Percentiles rank a stretch among this genome's conserved stretches.
Conservation (phyloP, 2,888 invertebrate species). For the Cataglyphis cursor region DNA sequence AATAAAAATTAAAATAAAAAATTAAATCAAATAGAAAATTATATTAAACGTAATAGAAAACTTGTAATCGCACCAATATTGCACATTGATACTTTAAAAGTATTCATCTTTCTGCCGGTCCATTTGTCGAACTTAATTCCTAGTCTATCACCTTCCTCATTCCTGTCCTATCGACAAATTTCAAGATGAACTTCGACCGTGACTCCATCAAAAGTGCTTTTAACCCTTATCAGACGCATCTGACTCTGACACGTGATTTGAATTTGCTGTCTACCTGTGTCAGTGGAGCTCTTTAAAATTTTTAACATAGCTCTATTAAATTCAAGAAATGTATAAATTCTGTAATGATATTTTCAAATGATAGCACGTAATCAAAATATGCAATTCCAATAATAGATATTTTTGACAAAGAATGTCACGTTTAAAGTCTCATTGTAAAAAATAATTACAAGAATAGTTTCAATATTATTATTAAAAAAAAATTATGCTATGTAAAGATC, state of each 20-base stretch:
- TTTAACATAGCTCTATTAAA: slow-evolving; percentile 61
- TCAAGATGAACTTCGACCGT: slow-evolving; percentile 61
- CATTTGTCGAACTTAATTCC: slow-evolving; percentile 51
- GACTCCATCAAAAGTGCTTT: slow-evolving; percentile 63
- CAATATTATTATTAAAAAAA: neutral
- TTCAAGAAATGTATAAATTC: slow-evolving; percentile 24
- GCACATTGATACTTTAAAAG: slow-evolving; percentile 6
- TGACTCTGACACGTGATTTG: slow-evolving; percentile 74
- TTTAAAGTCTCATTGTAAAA: neutral
- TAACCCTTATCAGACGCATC: slow-evolving; percentile 74
- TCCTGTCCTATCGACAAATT: slow-evolving; percentile 61
- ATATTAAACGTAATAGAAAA: neutral
- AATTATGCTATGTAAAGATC: neutral
- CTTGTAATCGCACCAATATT: neutral
- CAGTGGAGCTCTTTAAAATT: slow-evolving; percentile 65
- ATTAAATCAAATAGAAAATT: neutral
- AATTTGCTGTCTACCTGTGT: slow-evolving; percentile 64
- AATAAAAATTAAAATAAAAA: neutral
- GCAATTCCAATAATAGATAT: neutral
- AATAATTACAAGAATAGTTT: neutral
- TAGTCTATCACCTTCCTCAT: slow-evolving; percentile 31
- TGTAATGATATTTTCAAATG: slow-evolving; percentile 8
- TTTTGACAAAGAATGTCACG: neutral
- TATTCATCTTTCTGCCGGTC: slow-evolving; percentile 18
- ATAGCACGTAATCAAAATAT: neutral